Percentiles rank a stretch among this genome's conserved stretches.
These are phyloP conservation scores for Anas capensis DNA, from an alignment of 2,797 vertebrate species.

Conservation along the genomic window DNA sequence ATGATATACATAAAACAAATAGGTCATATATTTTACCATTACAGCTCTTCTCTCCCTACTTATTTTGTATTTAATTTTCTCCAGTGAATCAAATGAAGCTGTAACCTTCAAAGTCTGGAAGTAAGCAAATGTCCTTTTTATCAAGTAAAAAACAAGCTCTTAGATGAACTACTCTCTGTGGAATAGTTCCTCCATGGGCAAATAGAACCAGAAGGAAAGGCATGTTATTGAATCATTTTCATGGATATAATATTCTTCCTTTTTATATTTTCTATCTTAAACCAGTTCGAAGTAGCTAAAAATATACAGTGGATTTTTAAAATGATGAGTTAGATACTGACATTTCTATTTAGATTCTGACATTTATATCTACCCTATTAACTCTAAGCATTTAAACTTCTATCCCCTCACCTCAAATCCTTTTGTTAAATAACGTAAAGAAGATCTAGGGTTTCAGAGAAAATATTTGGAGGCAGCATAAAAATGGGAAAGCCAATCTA, in stretches of 20 bases:
- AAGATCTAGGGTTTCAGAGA: neutral
- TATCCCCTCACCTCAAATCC: fast-evolving
- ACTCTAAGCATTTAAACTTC: neutral
- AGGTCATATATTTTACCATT: neutral
- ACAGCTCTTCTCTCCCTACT: neutral
- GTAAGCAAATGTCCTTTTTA: neutral
- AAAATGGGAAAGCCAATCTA: neutral
- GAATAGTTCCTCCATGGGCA: neutral
- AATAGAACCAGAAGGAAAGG: neutral
- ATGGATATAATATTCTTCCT: neutral
- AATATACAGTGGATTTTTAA: neutral
- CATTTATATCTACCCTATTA: neutral
- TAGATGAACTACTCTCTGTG: neutral
- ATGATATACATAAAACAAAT: neutral
- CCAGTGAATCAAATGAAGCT: neutral
- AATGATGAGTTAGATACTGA: neutral
- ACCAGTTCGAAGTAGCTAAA: neutral
- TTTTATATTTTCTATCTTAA: neutral
- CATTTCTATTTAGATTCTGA: neutral
- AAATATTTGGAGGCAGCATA: neutral
- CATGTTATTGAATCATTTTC: neutral
- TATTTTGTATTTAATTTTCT: neutral
- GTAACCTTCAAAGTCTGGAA: neutral
- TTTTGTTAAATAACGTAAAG: neutral
- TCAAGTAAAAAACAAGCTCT: neutral